A percentile compares a stretch with the other conserved stretches of the same genome.
Conservation (phyloP, 2,888 invertebrate genomes). For the Macrosoma leucophasiata region DNA sequence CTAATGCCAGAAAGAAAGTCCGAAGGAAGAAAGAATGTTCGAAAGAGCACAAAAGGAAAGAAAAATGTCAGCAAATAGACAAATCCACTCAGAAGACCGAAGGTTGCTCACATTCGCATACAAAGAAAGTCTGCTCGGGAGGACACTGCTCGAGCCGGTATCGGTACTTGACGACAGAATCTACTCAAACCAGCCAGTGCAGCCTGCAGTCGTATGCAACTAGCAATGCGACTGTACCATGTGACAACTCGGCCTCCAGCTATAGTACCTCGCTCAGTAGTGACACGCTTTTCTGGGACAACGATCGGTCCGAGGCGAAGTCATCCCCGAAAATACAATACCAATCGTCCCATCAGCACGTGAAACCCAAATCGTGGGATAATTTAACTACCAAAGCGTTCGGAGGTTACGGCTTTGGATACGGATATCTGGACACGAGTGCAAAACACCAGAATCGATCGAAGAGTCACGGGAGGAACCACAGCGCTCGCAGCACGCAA, state of each 20-base stretch:
- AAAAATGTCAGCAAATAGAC: conserved; percentile 73
- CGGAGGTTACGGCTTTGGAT: conserved; percentile 91
- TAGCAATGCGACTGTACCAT: conserved; percentile 80
- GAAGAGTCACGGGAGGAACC: conserved; percentile 69
- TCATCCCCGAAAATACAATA: conserved; percentile 68
- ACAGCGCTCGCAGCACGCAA: conserved; percentile 76
- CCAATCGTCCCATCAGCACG: conserved; percentile 61
- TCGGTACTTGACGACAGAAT: conserved; percentile 79
- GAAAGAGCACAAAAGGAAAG: conserved; percentile 79
- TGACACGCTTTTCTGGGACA: conserved; percentile 91
- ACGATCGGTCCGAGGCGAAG: conserved; percentile 58
- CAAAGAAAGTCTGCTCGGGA: conserved; percentile 58
- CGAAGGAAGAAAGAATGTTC: conserved; percentile 75
- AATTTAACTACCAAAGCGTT: conserved; percentile 90
- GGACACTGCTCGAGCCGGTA: conserved; percentile 64
- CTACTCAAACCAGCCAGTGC: conserved; percentile 84
- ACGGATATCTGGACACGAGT: conserved; percentile 85
- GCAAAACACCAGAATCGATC: conserved; percentile 57
- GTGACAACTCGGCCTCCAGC: conserved; percentile 84
- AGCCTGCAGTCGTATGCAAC: conserved; percentile 90
- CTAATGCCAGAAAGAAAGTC: conserved; percentile 72
- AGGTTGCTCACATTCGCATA: conserved; percentile 61
- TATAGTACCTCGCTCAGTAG: conserved; percentile 91
- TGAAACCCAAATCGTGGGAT: conserved; percentile 93
- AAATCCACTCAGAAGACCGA: conserved; percentile 65